A percentile compares a stretch with the other conserved stretches of the same genome.
phyloP scores from a whole-genome alignment of 2,113 vertebrate genomes.

The Atrichornis clamosus region DNA sequence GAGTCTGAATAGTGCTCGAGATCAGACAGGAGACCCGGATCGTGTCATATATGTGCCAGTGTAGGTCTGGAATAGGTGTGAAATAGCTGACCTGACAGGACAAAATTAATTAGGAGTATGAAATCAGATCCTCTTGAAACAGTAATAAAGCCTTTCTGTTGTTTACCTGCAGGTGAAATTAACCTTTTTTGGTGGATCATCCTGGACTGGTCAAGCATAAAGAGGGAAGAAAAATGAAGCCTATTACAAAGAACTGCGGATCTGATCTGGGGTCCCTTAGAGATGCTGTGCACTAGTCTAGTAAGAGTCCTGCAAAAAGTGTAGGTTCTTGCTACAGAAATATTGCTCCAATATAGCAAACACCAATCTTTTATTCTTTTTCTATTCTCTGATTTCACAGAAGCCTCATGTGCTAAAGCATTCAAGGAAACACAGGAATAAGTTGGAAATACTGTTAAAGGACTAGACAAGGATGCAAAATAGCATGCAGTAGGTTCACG shows the following conservation, averaged over 20 bases:
- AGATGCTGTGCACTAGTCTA: not conserved
- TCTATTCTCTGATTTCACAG: not conserved
- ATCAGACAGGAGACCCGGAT: not conserved
- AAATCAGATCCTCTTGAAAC: not conserved
- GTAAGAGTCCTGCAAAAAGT: not conserved
- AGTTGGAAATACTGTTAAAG: not conserved
- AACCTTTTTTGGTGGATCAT: accelerated
- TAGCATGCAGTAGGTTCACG: accelerated
- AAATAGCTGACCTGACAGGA: not conserved
- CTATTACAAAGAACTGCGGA: not conserved
- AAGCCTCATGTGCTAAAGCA: not conserved
- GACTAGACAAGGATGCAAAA: not conserved
- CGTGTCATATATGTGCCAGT: not conserved
- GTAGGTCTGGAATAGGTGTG: not conserved
- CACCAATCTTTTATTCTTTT: not conserved
- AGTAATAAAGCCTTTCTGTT: not conserved
- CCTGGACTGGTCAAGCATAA: not conserved
- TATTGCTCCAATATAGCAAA: not conserved
- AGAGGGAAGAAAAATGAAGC: not conserved
- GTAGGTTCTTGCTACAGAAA: not conserved
- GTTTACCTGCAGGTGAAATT: not conserved
- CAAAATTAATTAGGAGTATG: not conserved
- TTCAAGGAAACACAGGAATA: not conserved
- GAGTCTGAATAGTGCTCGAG: not conserved
- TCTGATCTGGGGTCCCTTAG: not conserved